These are phyloP conservation scores for Wiebesia pumilae DNA, from an alignment of 1,140 invertebrate species.

Conservation along the genomic window DNA sequence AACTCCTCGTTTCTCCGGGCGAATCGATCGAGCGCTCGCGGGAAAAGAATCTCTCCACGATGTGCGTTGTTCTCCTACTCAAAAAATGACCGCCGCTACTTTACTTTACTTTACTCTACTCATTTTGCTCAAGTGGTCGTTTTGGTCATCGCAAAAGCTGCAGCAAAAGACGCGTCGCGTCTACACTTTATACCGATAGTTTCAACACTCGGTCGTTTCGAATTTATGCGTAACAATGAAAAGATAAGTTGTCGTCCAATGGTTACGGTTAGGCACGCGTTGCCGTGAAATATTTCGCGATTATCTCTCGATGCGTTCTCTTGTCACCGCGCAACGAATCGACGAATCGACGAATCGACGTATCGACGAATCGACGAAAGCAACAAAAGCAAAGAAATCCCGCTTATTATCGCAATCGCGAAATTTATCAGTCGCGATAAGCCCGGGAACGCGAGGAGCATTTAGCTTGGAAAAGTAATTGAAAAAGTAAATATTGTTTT, in stretches of 20 bases:
- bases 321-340: not conserved
- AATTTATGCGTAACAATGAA: not conserved
- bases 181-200: not conserved
- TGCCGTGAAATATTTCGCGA: not conserved
- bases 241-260: not conserved
- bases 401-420: not conserved
- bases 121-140: no score
- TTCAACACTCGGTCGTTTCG: not conserved
- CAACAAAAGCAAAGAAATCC: not conserved
- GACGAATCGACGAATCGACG: no score
- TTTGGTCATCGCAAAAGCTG: no score
- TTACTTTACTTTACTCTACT: no score
- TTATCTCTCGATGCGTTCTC: not conserved
- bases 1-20: not conserved
- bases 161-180: no score
- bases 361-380: no score
- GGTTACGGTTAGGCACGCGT: not conserved
- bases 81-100: no score
- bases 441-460: not conserved
- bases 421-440: not conserved
- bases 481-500: no score
- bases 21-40: not conserved
- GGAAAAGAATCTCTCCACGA: not conserved
- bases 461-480: not conserved
- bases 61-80: not conserved